Percentiles rank a stretch among this genome's conserved stretches.
phyloP scores from a whole-genome alignment of 2,797 vertebrate genomes.

The Coregonus ussuriensis region DNA sequence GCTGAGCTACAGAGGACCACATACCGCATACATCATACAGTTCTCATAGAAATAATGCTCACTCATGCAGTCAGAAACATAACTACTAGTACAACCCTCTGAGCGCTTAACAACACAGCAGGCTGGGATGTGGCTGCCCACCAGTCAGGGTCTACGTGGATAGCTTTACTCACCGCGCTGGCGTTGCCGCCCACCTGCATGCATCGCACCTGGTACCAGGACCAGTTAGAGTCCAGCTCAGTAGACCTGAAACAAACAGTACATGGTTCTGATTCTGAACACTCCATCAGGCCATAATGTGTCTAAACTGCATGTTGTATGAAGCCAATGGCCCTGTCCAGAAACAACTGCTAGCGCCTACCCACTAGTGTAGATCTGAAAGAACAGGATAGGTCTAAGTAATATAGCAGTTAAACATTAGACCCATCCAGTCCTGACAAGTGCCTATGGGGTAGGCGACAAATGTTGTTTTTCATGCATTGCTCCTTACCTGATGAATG shows the following conservation, averaged over 20 bases:
- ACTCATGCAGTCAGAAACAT: not conserved
- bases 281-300: not conserved
- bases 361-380: too few relatives aligned
- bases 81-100: not conserved
- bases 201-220: constrained; percentile 95
- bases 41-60: not conserved
- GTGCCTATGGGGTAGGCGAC: not conserved
- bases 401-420: too few relatives aligned
- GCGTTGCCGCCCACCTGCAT: constrained; percentile 97
- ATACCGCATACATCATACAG: not conserved
- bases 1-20: too few relatives aligned
- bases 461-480: not conserved
- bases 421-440: too few relatives aligned
- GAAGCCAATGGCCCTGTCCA: too few relatives aligned
- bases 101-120: not conserved
- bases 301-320: not conserved
- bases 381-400: too few relatives aligned
- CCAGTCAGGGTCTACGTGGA: too few relatives aligned
- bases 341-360: too few relatives aligned
- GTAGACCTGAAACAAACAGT: constrained; percentile 81
- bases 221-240: constrained; percentile 96
- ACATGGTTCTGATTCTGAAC: not conserved
- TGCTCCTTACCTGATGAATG: constrained; percentile 86
- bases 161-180: constrained; percentile 78
- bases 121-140: not conserved